phyloP scores from a whole-genome alignment of 2,888 invertebrate species.

The Allophyes oxyacanthae region DNA sequence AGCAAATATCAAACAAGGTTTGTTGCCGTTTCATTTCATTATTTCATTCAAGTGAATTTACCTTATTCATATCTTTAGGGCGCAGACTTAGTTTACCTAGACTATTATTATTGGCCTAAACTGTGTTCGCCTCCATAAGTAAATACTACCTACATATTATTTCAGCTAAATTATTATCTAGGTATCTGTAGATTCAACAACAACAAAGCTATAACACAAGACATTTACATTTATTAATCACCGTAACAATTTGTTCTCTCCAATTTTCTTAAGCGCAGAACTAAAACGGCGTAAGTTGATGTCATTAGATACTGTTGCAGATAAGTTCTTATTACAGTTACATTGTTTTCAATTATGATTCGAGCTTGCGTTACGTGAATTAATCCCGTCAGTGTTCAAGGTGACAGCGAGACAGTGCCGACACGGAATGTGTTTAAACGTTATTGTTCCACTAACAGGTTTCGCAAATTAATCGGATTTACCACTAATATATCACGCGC shows the following conservation, averaged over 20 bases:
- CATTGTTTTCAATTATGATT: constrained; percentile 67
- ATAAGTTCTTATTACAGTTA: constrained; percentile 32
- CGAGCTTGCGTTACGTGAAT: constrained; percentile 61
- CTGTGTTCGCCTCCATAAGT: too few species aligned
- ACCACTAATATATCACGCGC: constrained; percentile 72
- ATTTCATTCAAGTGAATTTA: too few species aligned
- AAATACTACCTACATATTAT: too few species aligned
- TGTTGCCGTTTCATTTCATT: too few species aligned
- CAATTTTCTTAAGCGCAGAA: constrained; percentile 21
- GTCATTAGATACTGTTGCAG: constrained; percentile 23
- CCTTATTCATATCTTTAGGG: too few species aligned
- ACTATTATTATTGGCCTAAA: too few species aligned
- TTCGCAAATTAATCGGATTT: constrained; percentile 82
- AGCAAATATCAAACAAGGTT: too few species aligned
- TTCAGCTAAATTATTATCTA: too few species aligned
- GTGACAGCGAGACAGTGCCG: constrained; percentile 64
- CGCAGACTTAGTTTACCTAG: too few species aligned
- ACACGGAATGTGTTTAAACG: constrained; percentile 77
- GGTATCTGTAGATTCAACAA: background rate
- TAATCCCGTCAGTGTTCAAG: constrained; percentile 66
- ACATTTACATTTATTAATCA: constrained; percentile 50
- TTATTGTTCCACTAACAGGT: constrained; percentile 78
- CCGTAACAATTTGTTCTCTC: constrained; percentile 34
- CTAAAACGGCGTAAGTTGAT: constrained; percentile 35
- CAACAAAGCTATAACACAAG: constrained; percentile 28